These are phyloP conservation scores for Andrena minutula DNA, from an alignment of 2,888 invertebrate species.

Conservation along the genomic window DNA sequence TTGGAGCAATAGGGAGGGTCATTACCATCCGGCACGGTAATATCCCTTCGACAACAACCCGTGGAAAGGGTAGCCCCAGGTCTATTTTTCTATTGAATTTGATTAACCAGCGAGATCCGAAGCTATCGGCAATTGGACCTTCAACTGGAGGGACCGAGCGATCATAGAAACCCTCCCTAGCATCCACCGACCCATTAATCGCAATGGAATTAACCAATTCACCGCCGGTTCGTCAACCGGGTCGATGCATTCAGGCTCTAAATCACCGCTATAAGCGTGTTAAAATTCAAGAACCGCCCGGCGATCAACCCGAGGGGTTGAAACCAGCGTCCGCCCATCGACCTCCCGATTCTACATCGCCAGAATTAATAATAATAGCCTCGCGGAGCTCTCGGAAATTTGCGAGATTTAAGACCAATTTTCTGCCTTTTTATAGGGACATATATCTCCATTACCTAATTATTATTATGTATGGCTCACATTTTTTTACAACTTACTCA, in stretches of 20 bases:
- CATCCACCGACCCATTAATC: slow-evolving; percentile 23
- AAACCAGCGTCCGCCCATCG: neutral
- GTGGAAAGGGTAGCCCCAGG: slow-evolving; percentile 65
- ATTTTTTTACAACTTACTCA: no score
- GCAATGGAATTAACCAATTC: slow-evolving; percentile 41
- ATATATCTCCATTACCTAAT: no score
- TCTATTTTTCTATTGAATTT: slow-evolving; percentile 77
- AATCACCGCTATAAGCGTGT: neutral
- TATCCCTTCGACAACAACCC: slow-evolving; percentile 66
- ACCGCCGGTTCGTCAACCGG: slow-evolving; percentile 7
- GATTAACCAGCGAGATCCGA: slow-evolving; percentile 69
- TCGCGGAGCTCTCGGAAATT: no score
- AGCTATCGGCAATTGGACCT: slow-evolving; percentile 47
- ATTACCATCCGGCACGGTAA: slow-evolving; percentile 73
- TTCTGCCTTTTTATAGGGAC: no score
- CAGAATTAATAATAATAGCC: neutral
- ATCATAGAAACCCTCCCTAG: slow-evolving; percentile 42
- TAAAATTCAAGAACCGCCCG: slow-evolving; percentile 3
- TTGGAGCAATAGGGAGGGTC: slow-evolving; percentile 67
- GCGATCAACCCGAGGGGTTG: neutral
- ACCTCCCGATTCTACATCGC: neutral
- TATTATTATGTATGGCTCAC: no score
- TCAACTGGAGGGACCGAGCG: slow-evolving; percentile 11
- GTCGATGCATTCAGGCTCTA: slow-evolving; percentile 6
- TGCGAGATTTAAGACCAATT: no score